phyloP scores from a whole-genome alignment of 2,797 vertebrate genomes.

The Synaphobranchus kaupii region DNA sequence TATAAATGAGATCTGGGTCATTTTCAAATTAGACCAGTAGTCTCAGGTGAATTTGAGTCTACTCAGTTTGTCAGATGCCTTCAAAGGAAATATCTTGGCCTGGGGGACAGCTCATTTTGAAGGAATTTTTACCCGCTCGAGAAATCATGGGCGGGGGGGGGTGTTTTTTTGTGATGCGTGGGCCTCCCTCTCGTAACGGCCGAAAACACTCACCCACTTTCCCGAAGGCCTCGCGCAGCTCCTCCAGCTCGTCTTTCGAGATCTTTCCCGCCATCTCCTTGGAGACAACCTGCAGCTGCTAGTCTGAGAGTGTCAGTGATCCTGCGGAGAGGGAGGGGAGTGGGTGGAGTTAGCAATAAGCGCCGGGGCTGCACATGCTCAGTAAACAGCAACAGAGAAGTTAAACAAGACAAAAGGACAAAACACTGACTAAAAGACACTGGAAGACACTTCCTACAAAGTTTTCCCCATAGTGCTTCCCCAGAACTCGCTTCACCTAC shows the following conservation, averaged over 20 bases:
- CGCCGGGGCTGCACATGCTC: neutral
- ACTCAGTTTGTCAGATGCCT: neutral
- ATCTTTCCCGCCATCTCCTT: slow-evolving; percentile 90
- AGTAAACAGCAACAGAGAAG: neutral
- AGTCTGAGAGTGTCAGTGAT: slow-evolving; percentile 64
- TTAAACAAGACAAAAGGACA: neutral
- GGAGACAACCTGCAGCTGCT: slow-evolving; percentile 66
- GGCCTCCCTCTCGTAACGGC: neutral
- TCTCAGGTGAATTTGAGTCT: neutral
- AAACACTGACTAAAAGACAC: neutral
- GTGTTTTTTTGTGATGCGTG: neutral
- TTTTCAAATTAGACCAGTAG: neutral
- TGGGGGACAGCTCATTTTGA: neutral
- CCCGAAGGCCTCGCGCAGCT: slow-evolving; percentile 87
- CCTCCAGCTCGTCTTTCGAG: slow-evolving; percentile 92
- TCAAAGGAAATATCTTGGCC: neutral
- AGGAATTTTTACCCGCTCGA: neutral
- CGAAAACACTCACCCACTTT: slow-evolving; percentile 83
- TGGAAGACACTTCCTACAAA: neutral
- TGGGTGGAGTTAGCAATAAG: slow-evolving; percentile 15
- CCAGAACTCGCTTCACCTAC: neutral
- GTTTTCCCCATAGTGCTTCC: neutral
- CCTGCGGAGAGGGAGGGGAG: slow-evolving; percentile 59
- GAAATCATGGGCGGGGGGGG: neutral
- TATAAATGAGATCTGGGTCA: neutral